phyloP scores from a whole-genome alignment of 2,797 vertebrate species.

The Coranthus polyacanthus region DNA sequence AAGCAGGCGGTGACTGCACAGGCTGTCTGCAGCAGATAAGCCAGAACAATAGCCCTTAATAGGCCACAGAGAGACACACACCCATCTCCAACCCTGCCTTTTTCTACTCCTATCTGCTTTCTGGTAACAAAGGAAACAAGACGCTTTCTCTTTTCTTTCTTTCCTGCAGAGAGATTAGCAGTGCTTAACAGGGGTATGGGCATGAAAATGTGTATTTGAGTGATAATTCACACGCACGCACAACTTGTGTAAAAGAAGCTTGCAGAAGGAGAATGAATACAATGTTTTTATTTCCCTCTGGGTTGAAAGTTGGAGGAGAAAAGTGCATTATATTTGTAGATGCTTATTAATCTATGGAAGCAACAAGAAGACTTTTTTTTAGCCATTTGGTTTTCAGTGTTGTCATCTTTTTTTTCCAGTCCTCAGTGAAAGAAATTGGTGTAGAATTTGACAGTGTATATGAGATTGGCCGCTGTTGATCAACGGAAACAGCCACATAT shows the following conservation, averaged over 20 bases:
- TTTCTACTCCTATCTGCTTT: constrained; percentile 74
- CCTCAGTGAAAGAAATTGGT: constrained; percentile 4
- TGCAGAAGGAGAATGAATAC: constrained; percentile 61
- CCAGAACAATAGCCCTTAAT: constrained; percentile 89
- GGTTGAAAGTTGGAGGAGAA: constrained; percentile 65
- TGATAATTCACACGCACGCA: constrained; percentile 86
- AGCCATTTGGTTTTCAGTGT: constrained; percentile 12
- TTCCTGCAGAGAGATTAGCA: constrained; percentile 80
- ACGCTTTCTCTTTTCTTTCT: constrained; percentile 73
- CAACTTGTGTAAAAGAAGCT: constrained; percentile 76
- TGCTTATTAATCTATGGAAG: constrained; percentile 21
- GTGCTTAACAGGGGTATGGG: constrained; percentile 70
- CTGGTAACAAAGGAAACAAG: constrained; percentile 81
- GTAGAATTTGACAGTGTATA: constrained; percentile 8
- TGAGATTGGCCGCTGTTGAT: background rate
- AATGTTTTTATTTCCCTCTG: constrained; percentile 64
- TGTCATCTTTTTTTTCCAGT: constrained; percentile 11
- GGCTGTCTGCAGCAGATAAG: constrained; percentile 89
- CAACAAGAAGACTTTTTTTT: constrained; percentile 23
- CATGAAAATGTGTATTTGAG: constrained; percentile 84
- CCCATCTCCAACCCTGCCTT: constrained; percentile 77
- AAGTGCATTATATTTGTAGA: constrained; percentile 59
- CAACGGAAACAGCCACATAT: background rate
- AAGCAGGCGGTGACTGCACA: constrained; percentile 59
- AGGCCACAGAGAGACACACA: constrained; percentile 81